These are phyloP conservation scores for Heterotilapia buettikoferi DNA, from an alignment of 2,113 vertebrate species.

Conservation along the genomic window DNA sequence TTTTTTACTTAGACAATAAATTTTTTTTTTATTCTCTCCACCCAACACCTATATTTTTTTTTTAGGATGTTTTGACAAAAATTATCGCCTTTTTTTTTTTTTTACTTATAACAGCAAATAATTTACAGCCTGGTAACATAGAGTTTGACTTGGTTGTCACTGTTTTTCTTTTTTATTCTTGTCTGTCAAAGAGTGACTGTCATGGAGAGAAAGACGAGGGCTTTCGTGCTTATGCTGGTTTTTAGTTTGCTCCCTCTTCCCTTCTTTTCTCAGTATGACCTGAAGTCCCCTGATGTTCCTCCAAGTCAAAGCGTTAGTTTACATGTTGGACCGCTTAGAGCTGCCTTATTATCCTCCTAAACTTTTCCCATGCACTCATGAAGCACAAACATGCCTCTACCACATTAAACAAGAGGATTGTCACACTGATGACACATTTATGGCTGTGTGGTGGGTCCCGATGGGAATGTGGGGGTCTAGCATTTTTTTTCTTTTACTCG, in stretches of 20 bases:
- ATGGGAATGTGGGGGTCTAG: not conserved
- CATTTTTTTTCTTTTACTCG: not conserved
- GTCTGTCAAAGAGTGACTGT: not conserved
- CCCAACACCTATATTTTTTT: no score
- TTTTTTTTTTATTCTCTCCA: no score
- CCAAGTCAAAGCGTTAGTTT: not conserved
- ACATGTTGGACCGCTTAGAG: not conserved
- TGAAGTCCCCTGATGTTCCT: slow-evolving; percentile 1
- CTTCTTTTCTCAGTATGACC: not conserved
- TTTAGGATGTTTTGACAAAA: no score
- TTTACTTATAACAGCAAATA: not conserved
- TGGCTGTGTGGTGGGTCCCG: not conserved
- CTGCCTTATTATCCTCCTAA: not conserved
- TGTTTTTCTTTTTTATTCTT: not conserved
- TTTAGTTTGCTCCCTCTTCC: not conserved
- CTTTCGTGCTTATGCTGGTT: not conserved
- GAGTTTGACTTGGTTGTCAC: not conserved
- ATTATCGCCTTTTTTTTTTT: not conserved
- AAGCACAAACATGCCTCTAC: not conserved
- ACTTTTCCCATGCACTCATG: not conserved
- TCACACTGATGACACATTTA: slow-evolving; percentile 31
- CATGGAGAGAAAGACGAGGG: not conserved
- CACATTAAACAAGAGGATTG: slow-evolving; percentile 12
- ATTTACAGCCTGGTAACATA: not conserved
- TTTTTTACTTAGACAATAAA: no score